phyloP scores from a whole-genome alignment of 1,140 invertebrate genomes.

The Bombus huntii region DNA sequence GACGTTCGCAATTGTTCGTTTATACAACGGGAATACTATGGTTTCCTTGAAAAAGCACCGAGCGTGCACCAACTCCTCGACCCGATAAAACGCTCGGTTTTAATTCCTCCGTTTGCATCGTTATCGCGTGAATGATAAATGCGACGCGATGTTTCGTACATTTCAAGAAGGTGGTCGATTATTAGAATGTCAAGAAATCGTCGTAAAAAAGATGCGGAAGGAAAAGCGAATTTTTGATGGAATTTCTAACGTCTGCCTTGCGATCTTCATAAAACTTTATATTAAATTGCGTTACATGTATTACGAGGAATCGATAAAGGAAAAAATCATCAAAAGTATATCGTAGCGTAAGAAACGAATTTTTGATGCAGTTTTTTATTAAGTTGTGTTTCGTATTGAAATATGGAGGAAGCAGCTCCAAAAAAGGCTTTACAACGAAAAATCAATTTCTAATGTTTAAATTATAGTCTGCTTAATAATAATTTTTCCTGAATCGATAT shows the following conservation, averaged over 20 bases:
- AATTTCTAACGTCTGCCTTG: neutral
- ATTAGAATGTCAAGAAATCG: neutral
- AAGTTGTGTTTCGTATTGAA: neutral
- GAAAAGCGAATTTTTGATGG: neutral
- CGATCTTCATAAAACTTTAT: too few species aligned
- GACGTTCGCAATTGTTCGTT: conserved; percentile 9
- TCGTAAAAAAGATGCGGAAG: neutral
- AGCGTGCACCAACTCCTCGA: neutral
- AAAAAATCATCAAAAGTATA: too few species aligned
- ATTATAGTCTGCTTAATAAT: neutral
- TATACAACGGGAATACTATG: neutral
- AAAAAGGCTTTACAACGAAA: accelerated
- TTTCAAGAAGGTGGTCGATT: neutral
- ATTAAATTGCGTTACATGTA: neutral
- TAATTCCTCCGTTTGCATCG: neutral
- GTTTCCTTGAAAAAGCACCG: neutral
- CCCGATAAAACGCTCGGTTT: neutral
- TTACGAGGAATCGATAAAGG: neutral
- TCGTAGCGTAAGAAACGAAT: too few species aligned
- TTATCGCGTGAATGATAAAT: neutral
- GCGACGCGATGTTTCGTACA: neutral
- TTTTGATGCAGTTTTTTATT: too few species aligned
- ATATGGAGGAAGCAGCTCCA: neutral
- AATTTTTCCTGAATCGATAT: neutral
- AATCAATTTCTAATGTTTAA: neutral